Evolutionary conservation across 2,888 invertebrate species (phyloP), one percentile per base, ranked within the genome.

Genomic region (Calameuta idolon): DNA sequence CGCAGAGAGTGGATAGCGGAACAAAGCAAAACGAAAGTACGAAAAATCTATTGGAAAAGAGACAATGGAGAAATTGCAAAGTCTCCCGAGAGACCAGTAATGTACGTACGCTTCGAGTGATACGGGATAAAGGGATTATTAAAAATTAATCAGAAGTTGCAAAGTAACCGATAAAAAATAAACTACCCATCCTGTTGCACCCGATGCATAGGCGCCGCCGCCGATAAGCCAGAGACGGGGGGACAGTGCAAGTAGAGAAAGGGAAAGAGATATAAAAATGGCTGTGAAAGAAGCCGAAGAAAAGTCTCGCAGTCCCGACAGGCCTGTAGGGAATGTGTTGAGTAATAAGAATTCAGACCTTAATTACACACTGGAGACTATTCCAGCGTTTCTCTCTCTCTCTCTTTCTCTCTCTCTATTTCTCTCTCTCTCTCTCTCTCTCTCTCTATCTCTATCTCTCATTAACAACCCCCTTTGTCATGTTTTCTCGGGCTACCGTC

Each of bases 341-440:
- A 80, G 85, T 84, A 85, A 85, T 86, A 86, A 86, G 87, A 87
- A 86, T 86, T 86, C 85, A 81, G 81, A 78, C 82, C 82, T 84
- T 86, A 87, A 86, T 86, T 86, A 87, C 84, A 86, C 86, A 79
- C 83, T 81, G 76, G 84, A 83, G 87, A 87, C 84, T 87, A 84
- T 85, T 84, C 82, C 82, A 79, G 76, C 80, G 74, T 34, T 74
- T 15, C 40, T 30, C 12, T 37, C 37, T 37, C 12, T 35, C 35
- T 35, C 35, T 35, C 35, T 37, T 15, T 69, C 35, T 35, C 35
- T 35, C 35, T 33, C 34, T 9, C 34, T 35, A 2, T 35, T 11
- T 35, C 11, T 35, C 11, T 35, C 35, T 12, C 12, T 11, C 75
- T 5, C 40, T 11, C 12, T 15, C 37, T 37, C 37, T 4, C 4